Base-by-base conservation (phyloP, 2,797 vertebrate genomes). In the Pampus argenteus region DNA sequence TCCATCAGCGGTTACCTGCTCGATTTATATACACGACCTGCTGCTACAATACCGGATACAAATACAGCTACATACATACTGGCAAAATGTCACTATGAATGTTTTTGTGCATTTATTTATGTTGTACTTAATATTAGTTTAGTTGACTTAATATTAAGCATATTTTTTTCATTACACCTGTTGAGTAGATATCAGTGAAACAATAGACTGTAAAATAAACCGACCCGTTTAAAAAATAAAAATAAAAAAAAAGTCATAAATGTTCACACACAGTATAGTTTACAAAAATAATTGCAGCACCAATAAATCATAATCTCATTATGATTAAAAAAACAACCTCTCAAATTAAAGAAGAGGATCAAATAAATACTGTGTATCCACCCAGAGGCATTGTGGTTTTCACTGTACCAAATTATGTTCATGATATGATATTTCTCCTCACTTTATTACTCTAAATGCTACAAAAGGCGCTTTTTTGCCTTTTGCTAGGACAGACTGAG, bases 211-310 rank as follows among this genome's bases (percentile, higher is more conserved):
- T 89, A 79, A 87, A 87, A 71, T 9, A 77, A 79, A 62, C 74
- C 45, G 14, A 66, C 82, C 77, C 66, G 51, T 79, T 36, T 48
- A 14, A 36, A 45, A 58, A 67, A 51, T 68, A 68, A 54, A 51
- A 59, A 11, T 29, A 40, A 59, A 67, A 48, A 71, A 68, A 57
- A 66, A 40, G 56, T 7, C 18, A 47, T 29, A 42, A 74, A 68
- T 71, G 52, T 82, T 52, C 66, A 82, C 68, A 74, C 62, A 83
- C 71, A 48, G 59, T 86, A 84, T 74, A 81, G 81, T 74, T 93
- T 94, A 95, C 77, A 95, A 94, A 95, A 94, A 93, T 93, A 94
- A 92, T 85, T 90, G 84, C 91, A 93, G 93, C 88, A 92, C 91
- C 90, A 85, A 87, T 81, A 94, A 94, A 94, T 92, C 69, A 93